Conservation (phyloP, 2,113 vertebrate genomes). For the Melospiza melodia region DNA sequence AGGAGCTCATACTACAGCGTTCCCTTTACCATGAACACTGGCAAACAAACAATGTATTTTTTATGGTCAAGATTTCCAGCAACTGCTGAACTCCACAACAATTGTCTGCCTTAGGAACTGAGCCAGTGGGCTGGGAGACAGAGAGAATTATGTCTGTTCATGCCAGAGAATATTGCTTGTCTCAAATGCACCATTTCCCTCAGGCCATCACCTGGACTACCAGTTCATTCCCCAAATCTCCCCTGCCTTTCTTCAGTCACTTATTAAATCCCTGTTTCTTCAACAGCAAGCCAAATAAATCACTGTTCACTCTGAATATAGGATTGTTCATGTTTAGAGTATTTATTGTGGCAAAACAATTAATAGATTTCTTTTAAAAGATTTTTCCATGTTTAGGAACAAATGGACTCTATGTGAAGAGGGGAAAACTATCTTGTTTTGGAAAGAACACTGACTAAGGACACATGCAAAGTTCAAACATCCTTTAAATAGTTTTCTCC, state of each 20-base stretch:
- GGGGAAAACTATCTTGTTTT: background rate
- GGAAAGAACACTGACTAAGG: constrained; percentile 41
- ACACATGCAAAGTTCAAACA: constrained; percentile 62
- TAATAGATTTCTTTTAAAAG: constrained; percentile 61
- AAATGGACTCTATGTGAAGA: background rate
- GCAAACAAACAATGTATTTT: background rate
- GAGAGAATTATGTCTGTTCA: background rate
- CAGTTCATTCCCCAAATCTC: background rate
- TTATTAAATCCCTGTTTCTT: background rate
- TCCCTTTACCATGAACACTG: background rate
- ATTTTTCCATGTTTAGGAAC: constrained; percentile 56
- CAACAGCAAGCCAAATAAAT: background rate
- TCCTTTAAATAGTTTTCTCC: constrained; percentile 14
- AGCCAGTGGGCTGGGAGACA: background rate
- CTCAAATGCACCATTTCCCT: background rate
- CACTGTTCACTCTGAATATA: background rate
- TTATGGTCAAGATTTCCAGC: background rate
- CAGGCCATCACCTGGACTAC: background rate
- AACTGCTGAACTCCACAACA: background rate
- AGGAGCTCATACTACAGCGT: background rate
- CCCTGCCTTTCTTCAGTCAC: background rate
- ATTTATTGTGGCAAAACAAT: constrained; percentile 66
- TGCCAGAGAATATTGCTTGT: background rate
- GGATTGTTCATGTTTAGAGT: constrained; percentile 24
- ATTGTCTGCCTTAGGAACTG: background rate